phyloP scores from a whole-genome alignment of 2,113 vertebrate genomes.

The Copsychus sechellarum region DNA sequence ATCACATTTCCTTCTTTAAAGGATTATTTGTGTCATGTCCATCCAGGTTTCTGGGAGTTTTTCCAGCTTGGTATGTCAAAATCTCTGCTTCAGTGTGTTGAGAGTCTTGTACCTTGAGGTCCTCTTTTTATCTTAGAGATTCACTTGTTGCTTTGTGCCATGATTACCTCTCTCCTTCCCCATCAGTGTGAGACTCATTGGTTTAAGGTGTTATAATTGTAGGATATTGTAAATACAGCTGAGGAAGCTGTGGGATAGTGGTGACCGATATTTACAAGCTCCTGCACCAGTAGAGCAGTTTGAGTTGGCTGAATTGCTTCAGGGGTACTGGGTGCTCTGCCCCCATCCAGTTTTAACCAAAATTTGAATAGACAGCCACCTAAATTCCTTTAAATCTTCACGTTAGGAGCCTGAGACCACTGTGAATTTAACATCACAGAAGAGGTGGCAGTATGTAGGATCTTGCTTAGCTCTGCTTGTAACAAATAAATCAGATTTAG shows the following conservation, averaged over 20 bases:
- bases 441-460: not conserved
- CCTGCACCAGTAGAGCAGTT: not conserved
- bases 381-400: not conserved
- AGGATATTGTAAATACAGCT: not conserved
- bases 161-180: not conserved
- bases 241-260: not conserved
- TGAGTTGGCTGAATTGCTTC: not conserved
- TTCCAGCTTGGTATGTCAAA: not conserved
- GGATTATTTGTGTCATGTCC: not conserved
- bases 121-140: not conserved
- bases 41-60: not conserved
- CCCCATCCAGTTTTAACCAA: not conserved
- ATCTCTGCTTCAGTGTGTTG: not conserved
- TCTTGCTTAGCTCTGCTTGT: not conserved
- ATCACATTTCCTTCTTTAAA: not conserved
- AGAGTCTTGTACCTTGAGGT: not conserved
- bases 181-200: rapidly evolving
- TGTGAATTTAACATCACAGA: not conserved
- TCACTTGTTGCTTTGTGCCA: not conserved
- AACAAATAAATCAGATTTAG: not conserved
- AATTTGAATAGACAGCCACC: not conserved
- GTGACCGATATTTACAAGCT: not conserved
- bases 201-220: not conserved
- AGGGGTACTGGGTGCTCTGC: not conserved
- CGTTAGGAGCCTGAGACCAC: rapidly evolving